These are phyloP conservation scores for Amaurobius ferox DNA, from an alignment of 2,888 invertebrate species.

Conservation along the genomic window DNA sequence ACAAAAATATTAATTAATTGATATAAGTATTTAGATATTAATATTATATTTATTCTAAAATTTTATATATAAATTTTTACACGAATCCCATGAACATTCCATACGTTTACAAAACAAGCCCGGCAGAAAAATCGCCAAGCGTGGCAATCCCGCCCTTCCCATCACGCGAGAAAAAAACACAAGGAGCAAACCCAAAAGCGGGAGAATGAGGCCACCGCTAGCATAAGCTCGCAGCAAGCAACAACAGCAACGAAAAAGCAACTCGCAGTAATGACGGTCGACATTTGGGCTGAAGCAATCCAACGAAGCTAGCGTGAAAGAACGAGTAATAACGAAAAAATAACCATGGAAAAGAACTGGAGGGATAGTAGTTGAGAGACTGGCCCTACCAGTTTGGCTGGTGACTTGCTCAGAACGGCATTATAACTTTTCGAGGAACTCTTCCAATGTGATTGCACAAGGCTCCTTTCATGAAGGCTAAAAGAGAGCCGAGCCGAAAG, in stretches of 20 bases:
- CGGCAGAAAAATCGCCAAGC: conserved; percentile 29
- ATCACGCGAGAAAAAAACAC: neutral
- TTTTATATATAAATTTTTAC: neutral
- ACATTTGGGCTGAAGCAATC: conserved; percentile 38
- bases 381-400: conserved; percentile 69
- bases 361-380: conserved; percentile 37
- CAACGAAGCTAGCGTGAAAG: conserved; percentile 51
- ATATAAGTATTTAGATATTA: too few relatives aligned
- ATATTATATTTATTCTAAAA: too few relatives aligned
- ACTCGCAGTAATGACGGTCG: conserved; percentile 34
- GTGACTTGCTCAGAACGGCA: conserved; percentile 42
- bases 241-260: conserved; percentile 40
- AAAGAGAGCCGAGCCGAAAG: conserved; percentile 43
- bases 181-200: conserved; percentile 16
- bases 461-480: conserved; percentile 54
- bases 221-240: conserved; percentile 32
- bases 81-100: neutral
- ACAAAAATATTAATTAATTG: too few relatives aligned
- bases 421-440: conserved; percentile 58
- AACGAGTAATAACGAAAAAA: conserved; percentile 36
- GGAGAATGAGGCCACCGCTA: conserved; percentile 52
- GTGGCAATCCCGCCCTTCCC: conserved; percentile 1
- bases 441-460: conserved; percentile 52
- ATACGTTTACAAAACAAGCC: neutral
- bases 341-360: conserved; percentile 30